These are phyloP conservation scores for Tipula confusa DNA, from an alignment of 2,888 invertebrate species.

Conservation along the genomic window DNA sequence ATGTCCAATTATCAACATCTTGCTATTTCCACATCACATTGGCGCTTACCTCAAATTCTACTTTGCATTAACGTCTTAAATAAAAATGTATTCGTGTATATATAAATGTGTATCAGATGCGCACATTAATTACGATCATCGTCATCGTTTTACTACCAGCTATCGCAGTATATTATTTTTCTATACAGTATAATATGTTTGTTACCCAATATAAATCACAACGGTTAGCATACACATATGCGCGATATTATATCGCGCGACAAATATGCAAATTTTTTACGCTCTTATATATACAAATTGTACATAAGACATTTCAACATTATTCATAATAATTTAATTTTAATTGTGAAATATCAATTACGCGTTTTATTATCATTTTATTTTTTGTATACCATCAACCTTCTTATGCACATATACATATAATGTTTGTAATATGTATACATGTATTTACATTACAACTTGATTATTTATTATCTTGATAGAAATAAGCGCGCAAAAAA, in stretches of 20 bases:
- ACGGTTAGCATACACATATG: not conserved
- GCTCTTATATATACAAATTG: not conserved
- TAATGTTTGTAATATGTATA: not conserved
- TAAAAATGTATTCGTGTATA: no score
- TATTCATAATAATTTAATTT: not conserved
- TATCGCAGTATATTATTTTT: not conserved
- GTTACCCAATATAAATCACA: not conserved
- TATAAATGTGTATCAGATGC: not conserved
- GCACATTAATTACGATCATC: not conserved
- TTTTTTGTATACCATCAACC: not conserved
- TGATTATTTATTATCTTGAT: slow-evolving; percentile 25
- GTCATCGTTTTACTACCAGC: not conserved
- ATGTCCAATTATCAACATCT: not conserved
- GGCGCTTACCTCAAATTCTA: slow-evolving; percentile 3
- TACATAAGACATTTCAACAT: not conserved
- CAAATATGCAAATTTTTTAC: not conserved
- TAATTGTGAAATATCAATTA: slow-evolving; percentile 25
- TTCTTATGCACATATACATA: not conserved
- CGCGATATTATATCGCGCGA: not conserved
- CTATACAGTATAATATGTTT: not conserved
- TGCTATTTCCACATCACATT: not conserved
- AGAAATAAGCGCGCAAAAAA: not conserved
- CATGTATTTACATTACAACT: not conserved
- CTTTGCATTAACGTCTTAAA: not conserved
- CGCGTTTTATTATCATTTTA: not conserved